Base-by-base conservation (phyloP, 2,113 vertebrate species). In the Labeo rohita region DNA sequence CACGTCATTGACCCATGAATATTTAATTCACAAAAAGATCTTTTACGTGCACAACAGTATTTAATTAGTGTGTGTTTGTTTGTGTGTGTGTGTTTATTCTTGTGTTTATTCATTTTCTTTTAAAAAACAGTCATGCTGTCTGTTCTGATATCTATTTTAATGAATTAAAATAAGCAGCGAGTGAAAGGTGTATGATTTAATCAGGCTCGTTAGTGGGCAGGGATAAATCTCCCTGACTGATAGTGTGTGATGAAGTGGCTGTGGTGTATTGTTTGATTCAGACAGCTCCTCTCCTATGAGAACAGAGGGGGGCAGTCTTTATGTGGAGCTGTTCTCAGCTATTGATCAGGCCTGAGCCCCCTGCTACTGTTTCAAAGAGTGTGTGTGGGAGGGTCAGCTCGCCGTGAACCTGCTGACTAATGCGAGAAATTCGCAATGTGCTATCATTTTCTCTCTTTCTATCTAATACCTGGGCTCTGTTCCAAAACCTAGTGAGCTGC, bases 271-370 rank as follows among this genome's bases (percentile, higher is more conserved):
- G 75, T 54, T 23, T 56, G 56, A 43, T 34, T 66, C 11, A 66
- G 63, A 54, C 39, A 39, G 39, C 39, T 39, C 13, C 50, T 5
- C 15, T 54, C 15, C 63, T 34, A 49, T 88, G 89, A 88, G 91
- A 43, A 56, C 34, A 39, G 84, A 54, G 73, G 63, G 36, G 65
- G 23, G 83, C 87, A 85, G 75, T 84, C 87, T 92, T 91, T 93
- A 93, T 92, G 91, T 70, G 66, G 92, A 89, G 43, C 4, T 65
- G 86, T 85, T 89, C 87, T 54, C 76, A n/a, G 68, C 36, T 70
- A 70, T 70, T 70, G 36, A 70, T 10, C 36, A 43, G 8, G 36
- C 16, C 68, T 70, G 16, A 10, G 43, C 36, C 68, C 56, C 36
- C 36, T 70, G 15, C 68, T 43, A 70, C 68, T 68, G 65, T 68